Base-by-base conservation (phyloP, 2,797 vertebrate species). In the Poeciliopsis gracilis region DNA sequence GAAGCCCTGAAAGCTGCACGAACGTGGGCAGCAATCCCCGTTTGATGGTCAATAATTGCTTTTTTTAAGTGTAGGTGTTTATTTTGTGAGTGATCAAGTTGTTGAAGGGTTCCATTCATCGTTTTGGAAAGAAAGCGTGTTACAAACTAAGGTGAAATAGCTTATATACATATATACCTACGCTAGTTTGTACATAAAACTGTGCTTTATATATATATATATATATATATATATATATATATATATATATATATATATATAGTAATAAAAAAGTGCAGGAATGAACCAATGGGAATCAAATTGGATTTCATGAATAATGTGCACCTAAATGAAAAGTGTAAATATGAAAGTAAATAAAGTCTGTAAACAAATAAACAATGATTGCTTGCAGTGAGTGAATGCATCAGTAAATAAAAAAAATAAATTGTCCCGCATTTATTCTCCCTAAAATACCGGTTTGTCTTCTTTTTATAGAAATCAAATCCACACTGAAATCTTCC, bases 1-100 rank as follows among this genome's bases (percentile, higher is more conserved):
- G 86, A 86, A 83, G 84, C 73, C 85, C 47, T 61, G 71, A 87
- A 85, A 46, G 84, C 76, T 72, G 61, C 82, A 76, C 81, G 88
- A 86, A 90, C 85, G 49, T 61, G 73, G 83, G 78, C 57, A 82
- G 84, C 33, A 87, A 83, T 66, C 55, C 10, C 47, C 38, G 36
- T 33, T 28, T 76, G 47, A 75, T 63, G 59, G 15, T 36, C 57
- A 33, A 30, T 53, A 55, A 61, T 77, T 47, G 66, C 53, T 25
- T 12, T 75, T 30, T 67, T 63, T 66, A 45, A 16, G 16, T 33
- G 15, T 3, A 30, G 16, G 4, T 47, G 18, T 61, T 61, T 49
- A 3, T 79, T 53, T 53, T 30, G 16, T 55, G 20, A 77, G 72
- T 69, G 23, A 23, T 45, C 1, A 47, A 43, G 20, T 38, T 16